These are phyloP conservation scores for Nephrocerus scutellatus DNA, from an alignment of 2,888 invertebrate species.

Conservation along the genomic window DNA sequence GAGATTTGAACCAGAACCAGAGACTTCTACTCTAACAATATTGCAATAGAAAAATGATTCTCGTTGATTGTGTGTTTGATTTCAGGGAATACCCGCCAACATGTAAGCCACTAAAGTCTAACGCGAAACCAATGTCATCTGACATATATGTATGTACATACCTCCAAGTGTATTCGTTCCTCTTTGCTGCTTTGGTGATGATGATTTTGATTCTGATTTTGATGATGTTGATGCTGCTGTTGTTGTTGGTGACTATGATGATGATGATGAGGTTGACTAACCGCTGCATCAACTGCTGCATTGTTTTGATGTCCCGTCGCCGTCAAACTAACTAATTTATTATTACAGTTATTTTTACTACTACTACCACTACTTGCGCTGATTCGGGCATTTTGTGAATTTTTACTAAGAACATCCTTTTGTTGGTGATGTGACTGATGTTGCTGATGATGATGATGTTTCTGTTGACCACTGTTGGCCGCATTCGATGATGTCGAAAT, in stretches of 20 bases:
- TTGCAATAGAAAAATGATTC: too few species aligned
- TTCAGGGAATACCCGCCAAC: too few species aligned
- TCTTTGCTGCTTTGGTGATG: conserved; percentile 27
- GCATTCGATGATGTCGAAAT: conserved; percentile 37
- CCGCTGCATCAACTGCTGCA: conserved; percentile 19
- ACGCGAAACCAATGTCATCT: too few species aligned
- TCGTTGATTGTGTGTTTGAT: too few species aligned
- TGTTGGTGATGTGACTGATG: conserved; percentile 21
- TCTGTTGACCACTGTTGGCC: conserved; percentile 26
- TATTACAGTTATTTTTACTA: conserved; percentile 14
- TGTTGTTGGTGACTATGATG: conserved; percentile 20
- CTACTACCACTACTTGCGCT: too few species aligned
- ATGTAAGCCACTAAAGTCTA: too few species aligned
- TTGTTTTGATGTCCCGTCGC: conserved; percentile 24
- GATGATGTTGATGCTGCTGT: conserved; percentile 17
- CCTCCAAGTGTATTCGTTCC: conserved; percentile 45
- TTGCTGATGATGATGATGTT: conserved; percentile 20
- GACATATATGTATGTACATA: too few species aligned
- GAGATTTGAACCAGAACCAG: too few species aligned
- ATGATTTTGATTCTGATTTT: conserved; percentile 28
- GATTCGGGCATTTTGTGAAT: conserved; percentile 20
- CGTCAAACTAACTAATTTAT: too few species aligned
- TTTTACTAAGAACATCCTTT: conserved; percentile 25
- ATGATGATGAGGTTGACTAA: conserved; percentile 21
- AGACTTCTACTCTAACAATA: too few species aligned